These are phyloP conservation scores for Brotogeris chrysoptera DNA, from an alignment of 2,797 vertebrate species.

Conservation along the genomic window DNA sequence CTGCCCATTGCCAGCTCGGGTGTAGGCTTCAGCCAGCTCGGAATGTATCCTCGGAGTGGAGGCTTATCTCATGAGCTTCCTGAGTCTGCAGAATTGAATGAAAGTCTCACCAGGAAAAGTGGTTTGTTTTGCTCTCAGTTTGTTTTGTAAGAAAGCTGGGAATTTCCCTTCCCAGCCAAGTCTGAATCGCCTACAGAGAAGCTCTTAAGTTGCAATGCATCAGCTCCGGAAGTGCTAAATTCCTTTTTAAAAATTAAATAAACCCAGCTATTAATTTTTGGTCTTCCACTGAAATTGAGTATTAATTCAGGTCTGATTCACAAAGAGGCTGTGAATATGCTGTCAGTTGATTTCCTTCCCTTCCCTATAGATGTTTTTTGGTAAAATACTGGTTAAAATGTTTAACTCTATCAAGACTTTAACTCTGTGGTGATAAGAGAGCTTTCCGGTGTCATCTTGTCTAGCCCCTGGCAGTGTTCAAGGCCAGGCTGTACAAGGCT, in stretches of 20 bases:
- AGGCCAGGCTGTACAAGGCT: neutral
- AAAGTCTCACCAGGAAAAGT: conserved; percentile 70
- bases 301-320: neutral
- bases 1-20: neutral
- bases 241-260: neutral
- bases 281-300: neutral
- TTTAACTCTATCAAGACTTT: neutral
- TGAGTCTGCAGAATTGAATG: conserved; percentile 68
- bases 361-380: neutral
- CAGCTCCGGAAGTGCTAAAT: neutral
- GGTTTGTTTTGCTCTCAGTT: conserved; percentile 63
- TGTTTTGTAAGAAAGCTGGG: conserved; percentile 69
- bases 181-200: neutral
- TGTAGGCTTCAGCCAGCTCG: neutral
- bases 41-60: neutral
- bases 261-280: neutral
- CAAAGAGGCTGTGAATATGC: neutral
- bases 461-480: neutral
- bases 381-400: neutral
- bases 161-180: conserved; percentile 64
- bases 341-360: neutral
- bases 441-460: neutral
- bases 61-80: conserved; percentile 61
- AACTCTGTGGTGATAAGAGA: neutral
- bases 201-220: neutral